Base-by-base conservation (phyloP, 2,113 vertebrate species). In the Elgaria multicarinata region DNA sequence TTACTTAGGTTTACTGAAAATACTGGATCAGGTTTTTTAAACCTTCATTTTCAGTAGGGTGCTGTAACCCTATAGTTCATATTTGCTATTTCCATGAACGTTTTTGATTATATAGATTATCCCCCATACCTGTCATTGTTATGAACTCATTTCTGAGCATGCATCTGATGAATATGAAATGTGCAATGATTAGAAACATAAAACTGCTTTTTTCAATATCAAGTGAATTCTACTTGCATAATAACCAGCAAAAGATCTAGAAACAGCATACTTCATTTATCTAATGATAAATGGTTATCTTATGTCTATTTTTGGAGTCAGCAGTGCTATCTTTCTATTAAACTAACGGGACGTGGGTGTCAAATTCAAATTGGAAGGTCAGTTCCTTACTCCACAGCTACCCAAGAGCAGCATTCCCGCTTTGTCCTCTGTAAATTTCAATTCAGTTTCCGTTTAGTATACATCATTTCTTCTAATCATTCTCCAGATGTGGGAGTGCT, bases 21-120 rank as follows among this genome's bases (percentile, higher is more conserved):
- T 24, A 28, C 44, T 50, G 46, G n/a, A 39, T 18, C 13, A 75
- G n/a, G 14, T 33, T 77, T 26, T 42, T 44, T 42, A 58, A 81
- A 74, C 53, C 79, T 0, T 6, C 6, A 14, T 36, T 64, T 83
- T 75, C 20, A 46, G 8, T 86, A 36, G 26, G 22, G 10, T 72
- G 16, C 22, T 77, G 50, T 53, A 86, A 36, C 42, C 55, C 20
- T 42, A 67, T 28, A 67, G 58, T 12, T 74, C 24, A 28, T 36
- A 67, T 39, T 64, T 55, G 28, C 79, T 50, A 31, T 75, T 90
- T 83, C 72, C 71, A 90, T 69, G 55, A 85, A 77, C 67, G 74
- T 81, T 24, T 71, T 85, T 74, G n/a, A 75, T 69, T 67, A 83
- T 42, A 83, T 53, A 50, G 18, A 36, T 67, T 46, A 64, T 36